Percentiles rank a stretch among this genome's conserved stretches.
phyloP scores from a whole-genome alignment of 2,113 vertebrate genomes.

The Psophia crepitans region DNA sequence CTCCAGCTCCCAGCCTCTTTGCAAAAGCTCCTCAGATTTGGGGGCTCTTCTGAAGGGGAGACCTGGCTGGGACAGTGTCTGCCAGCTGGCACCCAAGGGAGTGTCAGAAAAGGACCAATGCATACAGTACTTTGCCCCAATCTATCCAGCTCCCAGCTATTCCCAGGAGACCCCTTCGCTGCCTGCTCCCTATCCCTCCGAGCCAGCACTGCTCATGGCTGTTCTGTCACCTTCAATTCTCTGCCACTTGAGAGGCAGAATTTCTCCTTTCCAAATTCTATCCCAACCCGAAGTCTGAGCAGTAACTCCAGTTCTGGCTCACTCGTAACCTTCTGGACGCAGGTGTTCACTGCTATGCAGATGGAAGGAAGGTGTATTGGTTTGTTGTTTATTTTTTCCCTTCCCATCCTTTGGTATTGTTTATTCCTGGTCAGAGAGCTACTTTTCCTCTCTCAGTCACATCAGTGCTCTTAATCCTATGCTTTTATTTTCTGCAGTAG shows the following conservation, averaged over 20 bases:
- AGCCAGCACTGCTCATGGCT: not conserved
- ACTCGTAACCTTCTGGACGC: not conserved
- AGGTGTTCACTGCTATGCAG: not conserved
- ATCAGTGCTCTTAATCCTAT: not conserved
- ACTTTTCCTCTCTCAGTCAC: not conserved
- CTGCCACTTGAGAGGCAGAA: not conserved
- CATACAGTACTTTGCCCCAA: fast-evolving
- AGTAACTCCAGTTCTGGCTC: not conserved
- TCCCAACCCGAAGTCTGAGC: not conserved
- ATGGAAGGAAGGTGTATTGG: too few relatives aligned
- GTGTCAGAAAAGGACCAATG: not conserved
- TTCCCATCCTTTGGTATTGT: not conserved
- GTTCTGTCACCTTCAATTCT: not conserved
- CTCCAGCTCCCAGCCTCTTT: not conserved
- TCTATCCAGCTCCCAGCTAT: not conserved
- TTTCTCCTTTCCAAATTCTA: not conserved
- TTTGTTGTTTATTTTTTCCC: too few relatives aligned
- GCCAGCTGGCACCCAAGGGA: not conserved
- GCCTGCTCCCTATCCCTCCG: not conserved
- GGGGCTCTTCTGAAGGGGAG: not conserved
- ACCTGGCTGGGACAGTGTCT: not conserved
- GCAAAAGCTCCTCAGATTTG: not conserved
- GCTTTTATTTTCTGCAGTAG: not conserved
- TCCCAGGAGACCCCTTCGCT: not conserved
- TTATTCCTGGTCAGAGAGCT: not conserved